phyloP scores from a whole-genome alignment of 2,888 invertebrate genomes.

The Germaria angustata region DNA sequence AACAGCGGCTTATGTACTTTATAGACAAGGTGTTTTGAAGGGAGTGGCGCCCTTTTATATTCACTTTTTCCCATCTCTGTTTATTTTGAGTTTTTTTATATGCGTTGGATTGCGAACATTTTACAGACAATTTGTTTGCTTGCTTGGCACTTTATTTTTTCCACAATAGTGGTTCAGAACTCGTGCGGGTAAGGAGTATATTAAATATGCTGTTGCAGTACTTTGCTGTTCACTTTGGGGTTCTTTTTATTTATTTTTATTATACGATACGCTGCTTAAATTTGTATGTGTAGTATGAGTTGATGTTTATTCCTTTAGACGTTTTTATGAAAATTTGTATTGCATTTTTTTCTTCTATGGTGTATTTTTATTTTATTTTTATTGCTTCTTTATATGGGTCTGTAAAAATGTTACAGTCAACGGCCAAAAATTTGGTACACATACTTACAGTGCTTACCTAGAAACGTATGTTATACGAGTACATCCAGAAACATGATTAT shows the following conservation, averaged over 20 bases:
- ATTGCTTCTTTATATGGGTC: conserved; percentile 28
- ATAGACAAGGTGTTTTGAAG: conserved; percentile 62
- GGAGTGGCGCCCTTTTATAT: conserved; percentile 60
- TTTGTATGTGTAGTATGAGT: conserved; percentile 34
- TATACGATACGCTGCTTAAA: conserved; percentile 30
- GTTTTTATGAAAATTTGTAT: conserved; percentile 39
- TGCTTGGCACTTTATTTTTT: conserved; percentile 64
- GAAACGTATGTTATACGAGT: too few relatives aligned
- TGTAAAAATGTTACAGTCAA: conserved; percentile 26
- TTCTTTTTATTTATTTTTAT: conserved; percentile 48
- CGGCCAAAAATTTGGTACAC: too few relatives aligned
- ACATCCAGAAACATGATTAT: too few relatives aligned
- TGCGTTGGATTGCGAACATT: conserved; percentile 52
- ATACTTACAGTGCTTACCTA: too few relatives aligned
- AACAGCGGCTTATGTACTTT: conserved; percentile 56
- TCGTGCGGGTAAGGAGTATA: conserved; percentile 41
- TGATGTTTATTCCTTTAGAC: conserved; percentile 42
- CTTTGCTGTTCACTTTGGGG: conserved; percentile 60
- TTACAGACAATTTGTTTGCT: conserved; percentile 68
- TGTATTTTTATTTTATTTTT: conserved; percentile 1
- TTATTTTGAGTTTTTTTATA: conserved; percentile 4
- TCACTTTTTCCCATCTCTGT: conserved; percentile 39
- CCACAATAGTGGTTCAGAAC: conserved; percentile 44
- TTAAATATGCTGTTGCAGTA: conserved; percentile 59
- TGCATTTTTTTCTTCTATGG: conserved; percentile 20